Percentiles rank a stretch among this genome's conserved stretches.
phyloP scores from a whole-genome alignment of 2,888 invertebrate species.

The Leistus spinibarbis region DNA sequence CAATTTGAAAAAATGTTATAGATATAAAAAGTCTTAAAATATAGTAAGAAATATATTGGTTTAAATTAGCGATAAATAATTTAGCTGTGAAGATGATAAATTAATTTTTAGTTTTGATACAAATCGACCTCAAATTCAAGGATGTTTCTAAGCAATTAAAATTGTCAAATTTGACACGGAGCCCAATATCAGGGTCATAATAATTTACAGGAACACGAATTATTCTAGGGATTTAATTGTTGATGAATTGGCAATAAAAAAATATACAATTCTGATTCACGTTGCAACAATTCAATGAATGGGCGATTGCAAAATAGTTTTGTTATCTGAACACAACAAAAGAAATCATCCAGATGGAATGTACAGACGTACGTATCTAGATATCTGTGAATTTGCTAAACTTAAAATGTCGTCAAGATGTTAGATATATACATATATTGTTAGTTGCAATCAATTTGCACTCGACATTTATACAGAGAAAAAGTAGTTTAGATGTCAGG shows the following conservation, averaged over 20 bases:
- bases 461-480: neutral
- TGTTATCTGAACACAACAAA: conserved; percentile 32
- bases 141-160: neutral
- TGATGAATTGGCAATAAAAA: conserved; percentile 13
- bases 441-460: neutral
- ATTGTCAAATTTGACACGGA: neutral
- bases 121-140: neutral
- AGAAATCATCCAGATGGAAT: conserved; percentile 2
- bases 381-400: neutral
- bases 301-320: conserved; percentile 33
- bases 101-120: neutral
- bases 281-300: conserved; percentile 29
- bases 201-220: conserved; percentile 3
- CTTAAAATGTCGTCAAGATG: neutral
- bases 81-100: too few relatives aligned
- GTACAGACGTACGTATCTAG: neutral
- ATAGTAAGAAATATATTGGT: too few relatives aligned
- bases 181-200: conserved; percentile 1
- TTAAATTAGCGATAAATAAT: too few relatives aligned
- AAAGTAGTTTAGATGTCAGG: neutral
- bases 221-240: neutral
- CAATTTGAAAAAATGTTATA: too few relatives aligned
- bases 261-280: conserved; percentile 22
- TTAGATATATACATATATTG: neutral
- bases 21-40: too few relatives aligned